Percentiles rank a stretch among this genome's conserved stretches.
phyloP scores from a whole-genome alignment of 1,140 invertebrate genomes.

The Drosophila pseudoobscura region DNA sequence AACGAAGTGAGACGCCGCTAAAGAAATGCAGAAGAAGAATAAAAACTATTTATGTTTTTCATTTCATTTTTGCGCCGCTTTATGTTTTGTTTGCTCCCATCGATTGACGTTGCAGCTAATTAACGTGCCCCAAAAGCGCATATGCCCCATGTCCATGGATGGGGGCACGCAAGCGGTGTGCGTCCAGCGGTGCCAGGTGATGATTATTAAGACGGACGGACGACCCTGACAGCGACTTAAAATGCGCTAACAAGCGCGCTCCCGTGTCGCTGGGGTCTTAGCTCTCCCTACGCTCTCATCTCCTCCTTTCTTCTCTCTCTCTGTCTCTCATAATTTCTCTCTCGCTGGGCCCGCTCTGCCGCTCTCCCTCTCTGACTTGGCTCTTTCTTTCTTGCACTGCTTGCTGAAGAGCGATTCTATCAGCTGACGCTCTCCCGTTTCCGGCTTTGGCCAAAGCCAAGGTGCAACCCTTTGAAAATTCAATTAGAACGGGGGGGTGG shows the following conservation, averaged over 20 bases:
- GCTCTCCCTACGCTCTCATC: constrained; percentile 8
- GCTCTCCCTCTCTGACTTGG: background rate
- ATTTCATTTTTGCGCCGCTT: constrained; percentile 17
- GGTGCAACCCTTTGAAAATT: constrained; percentile 56
- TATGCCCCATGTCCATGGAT: constrained; percentile 31
- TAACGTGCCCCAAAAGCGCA: constrained; percentile 53
- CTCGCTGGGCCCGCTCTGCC: too few species aligned
- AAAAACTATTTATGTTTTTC: constrained; percentile 13
- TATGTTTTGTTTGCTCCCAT: constrained; percentile 9
- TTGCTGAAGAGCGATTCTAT: background rate
- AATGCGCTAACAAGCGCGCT: constrained; percentile 66
- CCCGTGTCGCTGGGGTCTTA: constrained; percentile 50
- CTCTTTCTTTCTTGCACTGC: background rate
- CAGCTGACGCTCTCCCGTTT: constrained; percentile 27
- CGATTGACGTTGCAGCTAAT: constrained; percentile 44
- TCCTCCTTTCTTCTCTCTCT: background rate
- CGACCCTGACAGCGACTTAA: constrained; percentile 61
- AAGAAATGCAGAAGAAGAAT: background rate
- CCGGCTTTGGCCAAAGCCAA: constrained; percentile 49
- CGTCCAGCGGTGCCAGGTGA: background rate
- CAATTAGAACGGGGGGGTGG: constrained; percentile 51
- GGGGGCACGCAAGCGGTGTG: background rate
- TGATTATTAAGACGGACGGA: constrained; percentile 49
- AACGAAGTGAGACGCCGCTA: too few species aligned
- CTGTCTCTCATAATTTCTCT: constrained; percentile 45